Percentiles rank a stretch among this genome's conserved stretches.
Conservation (phyloP, 1,140 invertebrate species). For the Wiebesia pumilae region DNA sequence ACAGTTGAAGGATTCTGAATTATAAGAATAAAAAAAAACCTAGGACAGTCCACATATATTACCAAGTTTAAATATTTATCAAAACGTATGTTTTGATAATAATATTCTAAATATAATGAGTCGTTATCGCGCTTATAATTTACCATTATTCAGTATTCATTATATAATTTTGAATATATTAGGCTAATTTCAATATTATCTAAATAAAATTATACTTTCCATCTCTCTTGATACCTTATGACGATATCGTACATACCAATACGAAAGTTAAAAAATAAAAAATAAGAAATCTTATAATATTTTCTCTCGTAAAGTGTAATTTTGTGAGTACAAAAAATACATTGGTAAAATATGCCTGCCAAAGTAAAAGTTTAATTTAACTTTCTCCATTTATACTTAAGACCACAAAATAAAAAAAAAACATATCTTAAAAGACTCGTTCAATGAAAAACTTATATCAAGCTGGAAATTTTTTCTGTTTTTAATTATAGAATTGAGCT, state of each 20-base stretch:
- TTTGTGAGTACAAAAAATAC: background rate
- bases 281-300: slow-evolving; percentile 1
- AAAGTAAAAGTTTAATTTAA: slow-evolving; percentile 33
- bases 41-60: too few species aligned
- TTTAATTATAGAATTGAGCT: background rate
- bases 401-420: background rate
- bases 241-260: background rate
- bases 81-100: too few species aligned
- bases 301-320: slow-evolving; percentile 13
- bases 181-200: background rate
- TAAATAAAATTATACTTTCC: background rate
- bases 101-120: too few species aligned
- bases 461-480: background rate
- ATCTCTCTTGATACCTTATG: background rate
- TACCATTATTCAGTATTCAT: too few species aligned
- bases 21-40: too few species aligned
- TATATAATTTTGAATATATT: background rate
- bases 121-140: too few species aligned
- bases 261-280: slow-evolving; percentile 18
- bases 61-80: too few species aligned
- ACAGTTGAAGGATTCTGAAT: too few species aligned
- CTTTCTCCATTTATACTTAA: slow-evolving; percentile 26
- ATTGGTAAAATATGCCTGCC: background rate
- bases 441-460: background rate
- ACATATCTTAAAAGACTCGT: background rate